Percentiles rank a stretch among this genome's conserved stretches.
These are phyloP conservation scores for Drosophila testacea DNA, from an alignment of 2,888 invertebrate species.

Conservation along the genomic window DNA sequence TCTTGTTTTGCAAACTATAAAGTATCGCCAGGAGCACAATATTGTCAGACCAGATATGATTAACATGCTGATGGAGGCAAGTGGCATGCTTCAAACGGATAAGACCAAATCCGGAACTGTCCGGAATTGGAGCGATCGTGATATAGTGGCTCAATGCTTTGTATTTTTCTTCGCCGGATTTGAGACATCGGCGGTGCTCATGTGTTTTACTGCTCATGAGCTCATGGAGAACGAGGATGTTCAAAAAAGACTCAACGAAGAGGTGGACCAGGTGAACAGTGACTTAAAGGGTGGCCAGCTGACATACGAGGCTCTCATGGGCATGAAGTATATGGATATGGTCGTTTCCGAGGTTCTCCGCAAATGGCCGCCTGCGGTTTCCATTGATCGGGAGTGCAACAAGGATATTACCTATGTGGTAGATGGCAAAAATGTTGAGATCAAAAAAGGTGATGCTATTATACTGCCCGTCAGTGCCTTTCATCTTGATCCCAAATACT, in stretches of 20 bases:
- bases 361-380: conserved; percentile 86
- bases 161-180: conserved; percentile 87
- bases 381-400: conserved; percentile 86
- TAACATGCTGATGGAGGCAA: conserved; percentile 86
- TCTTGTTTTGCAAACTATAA: conserved; percentile 85
- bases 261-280: conserved; percentile 86
- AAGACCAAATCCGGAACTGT: conserved; percentile 54
- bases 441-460: conserved; percentile 75
- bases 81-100: conserved; percentile 82
- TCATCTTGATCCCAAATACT: conserved; percentile 86
- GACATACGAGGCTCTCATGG: conserved; percentile 86
- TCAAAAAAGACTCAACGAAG: conserved; percentile 86
- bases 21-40: conserved; percentile 85
- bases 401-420: conserved; percentile 85
- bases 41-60: conserved; percentile 87
- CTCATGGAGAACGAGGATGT: conserved; percentile 87
- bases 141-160: conserved; percentile 87
- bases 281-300: conserved; percentile 85
- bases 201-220: conserved; percentile 87
- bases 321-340: conserved; percentile 88
- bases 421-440: conserved; percentile 71
- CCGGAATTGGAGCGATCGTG: conserved; percentile 85
- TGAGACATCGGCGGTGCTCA: conserved; percentile 85
- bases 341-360: conserved; percentile 86
- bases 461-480: conserved; percentile 85